phyloP scores from a whole-genome alignment of 1,140 invertebrate species.

The Megalonaias nervosa region DNA sequence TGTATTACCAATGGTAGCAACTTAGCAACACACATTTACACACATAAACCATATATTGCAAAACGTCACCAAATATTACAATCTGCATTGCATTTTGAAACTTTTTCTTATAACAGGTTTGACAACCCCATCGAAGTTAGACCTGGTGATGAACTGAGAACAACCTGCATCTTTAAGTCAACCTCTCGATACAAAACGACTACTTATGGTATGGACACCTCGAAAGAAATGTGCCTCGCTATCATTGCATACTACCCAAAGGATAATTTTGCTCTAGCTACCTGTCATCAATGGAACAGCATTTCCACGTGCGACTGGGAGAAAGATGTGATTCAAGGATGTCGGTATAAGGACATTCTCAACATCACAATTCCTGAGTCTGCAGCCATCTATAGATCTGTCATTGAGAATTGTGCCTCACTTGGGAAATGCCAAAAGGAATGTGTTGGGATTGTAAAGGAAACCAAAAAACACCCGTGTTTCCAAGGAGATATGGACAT shows the following conservation, averaged over 20 bases:
- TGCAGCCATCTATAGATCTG: slow-evolving; percentile 4
- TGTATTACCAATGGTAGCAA: background rate
- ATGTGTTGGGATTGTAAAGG: slow-evolving; percentile 8
- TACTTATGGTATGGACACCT: slow-evolving; percentile 40
- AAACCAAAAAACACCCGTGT: slow-evolving; percentile 7
- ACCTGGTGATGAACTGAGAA: background rate
- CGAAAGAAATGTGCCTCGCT: slow-evolving; percentile 55
- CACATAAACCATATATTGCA: background rate
- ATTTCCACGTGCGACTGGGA: slow-evolving; percentile 8
- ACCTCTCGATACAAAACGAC: slow-evolving; percentile 30
- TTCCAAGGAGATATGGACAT: slow-evolving; percentile 11
- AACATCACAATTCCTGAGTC: slow-evolving; percentile 3
- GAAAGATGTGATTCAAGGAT: background rate
- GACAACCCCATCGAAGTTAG: background rate
- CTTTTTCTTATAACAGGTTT: slow-evolving; percentile 8
- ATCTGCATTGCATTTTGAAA: slow-evolving; percentile 23
- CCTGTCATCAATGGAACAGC: slow-evolving; percentile 19
- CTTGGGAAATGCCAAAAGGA: slow-evolving; percentile 8
- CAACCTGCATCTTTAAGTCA: slow-evolving; percentile 42
- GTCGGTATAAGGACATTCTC: slow-evolving; percentile 5
- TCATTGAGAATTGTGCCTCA: slow-evolving; percentile 20
- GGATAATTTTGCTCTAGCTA: background rate
- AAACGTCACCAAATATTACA: background rate
- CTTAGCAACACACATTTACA: no score
- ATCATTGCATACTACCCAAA: slow-evolving; percentile 50